These are phyloP conservation scores for Callyntrura sp. DNA, from an alignment of 2,888 invertebrate genomes.

Conservation along the genomic window DNA sequence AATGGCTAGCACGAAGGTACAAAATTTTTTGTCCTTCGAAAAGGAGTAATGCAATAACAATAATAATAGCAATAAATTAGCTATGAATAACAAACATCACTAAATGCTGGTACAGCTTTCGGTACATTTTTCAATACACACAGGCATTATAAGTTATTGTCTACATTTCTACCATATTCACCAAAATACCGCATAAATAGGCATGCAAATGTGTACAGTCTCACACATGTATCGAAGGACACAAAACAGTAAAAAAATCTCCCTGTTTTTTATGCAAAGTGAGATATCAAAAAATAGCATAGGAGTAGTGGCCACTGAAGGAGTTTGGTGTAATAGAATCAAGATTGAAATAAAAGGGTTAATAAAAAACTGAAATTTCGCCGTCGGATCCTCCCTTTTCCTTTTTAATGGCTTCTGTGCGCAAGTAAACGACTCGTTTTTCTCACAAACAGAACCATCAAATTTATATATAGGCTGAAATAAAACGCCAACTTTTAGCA, in stretches of 20 bases:
- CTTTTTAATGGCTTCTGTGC: conserved; percentile 77
- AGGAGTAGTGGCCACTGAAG: conserved; percentile 14
- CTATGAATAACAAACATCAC: conserved; percentile 33
- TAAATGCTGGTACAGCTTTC: not conserved
- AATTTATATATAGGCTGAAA: conserved; percentile 27
- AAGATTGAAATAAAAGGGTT: conserved; percentile 77
- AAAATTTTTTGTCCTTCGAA: conserved; percentile 28
- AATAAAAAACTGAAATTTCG: conserved; percentile 72
- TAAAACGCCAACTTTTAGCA: not conserved
- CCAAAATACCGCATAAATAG: not conserved
- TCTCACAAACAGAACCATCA: conserved; percentile 67
- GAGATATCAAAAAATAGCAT: conserved; percentile 51
- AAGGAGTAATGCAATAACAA: conserved; percentile 4
- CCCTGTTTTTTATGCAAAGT: conserved; percentile 7
- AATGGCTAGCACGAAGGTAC: conserved; percentile 47
- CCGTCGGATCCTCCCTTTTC: conserved; percentile 73
- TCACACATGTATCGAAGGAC: conserved; percentile 50
- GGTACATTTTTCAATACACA: too few species aligned
- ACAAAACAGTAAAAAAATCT: conserved; percentile 13
- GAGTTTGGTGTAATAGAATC: conserved; percentile 63
- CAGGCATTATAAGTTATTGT: too few species aligned
- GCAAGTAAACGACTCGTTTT: conserved; percentile 71
- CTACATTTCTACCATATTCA: too few species aligned
- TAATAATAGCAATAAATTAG: conserved; percentile 32
- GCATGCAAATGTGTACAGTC: conserved; percentile 12